Percentiles rank a stretch among this genome's conserved stretches.
These are phyloP conservation scores for Girardinus metallicus DNA, from an alignment of 2,797 vertebrate species.

Conservation along the genomic window DNA sequence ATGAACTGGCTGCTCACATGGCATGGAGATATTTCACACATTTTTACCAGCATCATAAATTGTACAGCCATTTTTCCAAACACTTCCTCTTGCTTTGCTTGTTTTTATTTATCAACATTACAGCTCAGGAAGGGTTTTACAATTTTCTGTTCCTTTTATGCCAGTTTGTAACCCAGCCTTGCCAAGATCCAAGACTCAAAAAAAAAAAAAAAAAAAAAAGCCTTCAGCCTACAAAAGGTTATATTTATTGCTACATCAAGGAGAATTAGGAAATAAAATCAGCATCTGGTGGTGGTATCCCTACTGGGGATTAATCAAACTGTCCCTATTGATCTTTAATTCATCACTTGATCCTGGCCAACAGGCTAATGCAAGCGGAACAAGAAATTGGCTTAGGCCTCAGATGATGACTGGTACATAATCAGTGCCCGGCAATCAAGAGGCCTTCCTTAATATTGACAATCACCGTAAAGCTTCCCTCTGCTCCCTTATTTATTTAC, in stretches of 20 bases:
- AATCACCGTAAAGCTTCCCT: constrained; percentile 31
- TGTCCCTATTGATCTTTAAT: constrained; percentile 65
- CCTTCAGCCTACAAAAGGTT: constrained; percentile 23
- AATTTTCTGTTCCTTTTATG: constrained; percentile 36
- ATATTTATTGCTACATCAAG: constrained; percentile 48
- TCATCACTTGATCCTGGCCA: constrained; percentile 52
- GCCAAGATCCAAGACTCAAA: constrained; percentile 39
- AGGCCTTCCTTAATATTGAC: constrained; percentile 61
- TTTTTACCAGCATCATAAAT: constrained; percentile 71
- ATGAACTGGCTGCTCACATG: constrained; percentile 67
- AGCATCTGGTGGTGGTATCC: constrained; percentile 18
- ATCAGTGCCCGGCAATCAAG: constrained; percentile 71
- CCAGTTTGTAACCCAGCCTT: constrained; percentile 12
- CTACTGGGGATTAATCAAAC: constrained; percentile 46
- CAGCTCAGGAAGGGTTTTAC: constrained; percentile 52
- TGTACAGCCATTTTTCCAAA: constrained; percentile 38
- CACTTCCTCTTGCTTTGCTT: constrained; percentile 34
- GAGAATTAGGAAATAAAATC: constrained; percentile 46
- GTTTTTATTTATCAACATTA: constrained; percentile 71
- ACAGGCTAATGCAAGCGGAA: constrained; percentile 52
- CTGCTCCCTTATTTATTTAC: constrained; percentile 41
- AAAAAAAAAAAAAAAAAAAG: constrained; percentile 18
- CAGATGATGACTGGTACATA: constrained; percentile 59
- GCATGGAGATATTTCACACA: constrained; percentile 71
- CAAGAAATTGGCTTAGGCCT: constrained; percentile 41